Evolutionary conservation across 2,797 vertebrate species (phyloP).

Genomic region (Morus bassanus): DNA sequence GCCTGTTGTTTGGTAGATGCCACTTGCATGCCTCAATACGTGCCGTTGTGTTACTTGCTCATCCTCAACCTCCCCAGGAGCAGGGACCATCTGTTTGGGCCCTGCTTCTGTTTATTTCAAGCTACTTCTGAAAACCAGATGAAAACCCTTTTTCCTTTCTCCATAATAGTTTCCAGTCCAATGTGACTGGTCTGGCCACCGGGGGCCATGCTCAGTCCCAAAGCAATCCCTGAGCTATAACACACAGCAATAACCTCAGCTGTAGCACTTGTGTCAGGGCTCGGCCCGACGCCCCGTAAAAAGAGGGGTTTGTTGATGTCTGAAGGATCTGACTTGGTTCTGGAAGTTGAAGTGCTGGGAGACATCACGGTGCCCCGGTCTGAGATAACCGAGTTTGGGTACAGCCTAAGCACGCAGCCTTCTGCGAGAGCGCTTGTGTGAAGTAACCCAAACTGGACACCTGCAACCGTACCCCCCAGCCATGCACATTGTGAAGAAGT

Average conservation of each 20-base stretch:
- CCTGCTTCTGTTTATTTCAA: neutral
- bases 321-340: neutral
- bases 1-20: neutral
- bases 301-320: neutral
- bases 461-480: rapidly evolving
- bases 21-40: neutral
- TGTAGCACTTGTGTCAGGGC: rapidly evolving
- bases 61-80: neutral
- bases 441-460: neutral
- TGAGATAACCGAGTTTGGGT: neutral
- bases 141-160: neutral
- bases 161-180: neutral
- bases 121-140: neutral
- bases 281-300: neutral
- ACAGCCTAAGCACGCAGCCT: neutral
- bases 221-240: neutral
- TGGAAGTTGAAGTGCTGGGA: neutral
- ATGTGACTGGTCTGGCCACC: neutral
- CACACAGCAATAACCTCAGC: neutral
- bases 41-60: neutral
- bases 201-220: rapidly evolving
- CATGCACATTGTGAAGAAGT: rapidly evolving
- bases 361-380: neutral
- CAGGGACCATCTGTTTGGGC: neutral
- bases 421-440: rapidly evolving